Evolutionary conservation across 2,888 invertebrate species (phyloP), one percentile per base, ranked within the genome.

Genomic region (Oscheius sp.): DNA sequence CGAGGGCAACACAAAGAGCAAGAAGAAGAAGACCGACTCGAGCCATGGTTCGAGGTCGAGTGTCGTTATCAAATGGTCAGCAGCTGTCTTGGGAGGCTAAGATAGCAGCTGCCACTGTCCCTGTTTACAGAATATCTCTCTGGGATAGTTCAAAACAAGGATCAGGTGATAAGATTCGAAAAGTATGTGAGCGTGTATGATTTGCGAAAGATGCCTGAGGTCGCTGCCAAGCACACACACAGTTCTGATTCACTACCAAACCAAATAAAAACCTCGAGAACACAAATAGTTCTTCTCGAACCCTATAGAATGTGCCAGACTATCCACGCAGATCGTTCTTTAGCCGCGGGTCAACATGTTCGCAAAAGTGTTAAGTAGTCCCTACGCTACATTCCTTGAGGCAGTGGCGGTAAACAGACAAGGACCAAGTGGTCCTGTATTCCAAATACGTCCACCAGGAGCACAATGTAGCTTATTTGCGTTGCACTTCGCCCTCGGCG

Each of bases 401-500:
- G 63, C 48, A 60, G 48, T 53, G 29, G 35, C 53, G 35, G 68
- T 55, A 68, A 68, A 68, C 55, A 68, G 32, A 21, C 21, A 21
- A 7, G 42, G 42, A 42, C 42, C 42, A 42, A 42, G 42, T 42
- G 42, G 50, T 11, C 21, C 37, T 55, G 68, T 55, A 68, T 68
- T 68, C 68, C 68, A 68, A 68, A 68, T 68, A 68, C 68, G 68
- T 68, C 68, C 35, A 33, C 42, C 3, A 42, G 42, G 42, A 42
- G 55, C 53, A 68, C 68, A 68, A 68, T 68, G 68, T 53, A 42
- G 53, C 37, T 60, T 68, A 37, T 68, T 68, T 68, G 68, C 68
- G 37, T 55, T 68, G 53, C 68, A 68, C 68, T 68, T 68, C 47
- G 68, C 53, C 68, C 53, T 68, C 55, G 55, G 68, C 53, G 68